Conservation (phyloP, 2,113 vertebrate species). For the Murina feae region DNA sequence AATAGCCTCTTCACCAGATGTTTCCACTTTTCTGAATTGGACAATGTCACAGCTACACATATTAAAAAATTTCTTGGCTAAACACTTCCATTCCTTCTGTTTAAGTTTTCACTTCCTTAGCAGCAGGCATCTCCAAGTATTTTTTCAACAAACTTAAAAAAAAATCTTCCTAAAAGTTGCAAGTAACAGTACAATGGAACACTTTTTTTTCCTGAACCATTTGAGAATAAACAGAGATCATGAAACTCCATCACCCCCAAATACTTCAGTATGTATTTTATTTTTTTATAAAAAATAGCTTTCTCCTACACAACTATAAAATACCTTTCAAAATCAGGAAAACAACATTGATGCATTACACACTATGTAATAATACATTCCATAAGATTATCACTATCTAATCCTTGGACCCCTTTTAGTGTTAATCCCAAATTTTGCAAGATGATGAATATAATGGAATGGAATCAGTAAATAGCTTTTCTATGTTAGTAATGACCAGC, state of each 20-base stretch:
- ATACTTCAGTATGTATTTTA: background rate
- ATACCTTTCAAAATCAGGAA: background rate
- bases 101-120: background rate
- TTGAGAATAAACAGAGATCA: background rate
- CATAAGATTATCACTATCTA: background rate
- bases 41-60: rapidly evolving
- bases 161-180: background rate
- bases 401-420: background rate
- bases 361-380: background rate
- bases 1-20: background rate
- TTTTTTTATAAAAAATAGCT: background rate
- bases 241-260: rapidly evolving
- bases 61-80: background rate
- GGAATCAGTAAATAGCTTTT: background rate
- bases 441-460: background rate
- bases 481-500: background rate
- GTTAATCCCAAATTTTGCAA: background rate
- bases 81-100: background rate
- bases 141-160: background rate
- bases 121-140: background rate
- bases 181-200: background rate
- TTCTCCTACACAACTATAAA: background rate
- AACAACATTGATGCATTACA: rapidly evolving
- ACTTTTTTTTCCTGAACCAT: background rate
- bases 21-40: background rate